Base-by-base conservation (phyloP, 2,797 vertebrate species). In the Amblyopsis hoosieri region DNA sequence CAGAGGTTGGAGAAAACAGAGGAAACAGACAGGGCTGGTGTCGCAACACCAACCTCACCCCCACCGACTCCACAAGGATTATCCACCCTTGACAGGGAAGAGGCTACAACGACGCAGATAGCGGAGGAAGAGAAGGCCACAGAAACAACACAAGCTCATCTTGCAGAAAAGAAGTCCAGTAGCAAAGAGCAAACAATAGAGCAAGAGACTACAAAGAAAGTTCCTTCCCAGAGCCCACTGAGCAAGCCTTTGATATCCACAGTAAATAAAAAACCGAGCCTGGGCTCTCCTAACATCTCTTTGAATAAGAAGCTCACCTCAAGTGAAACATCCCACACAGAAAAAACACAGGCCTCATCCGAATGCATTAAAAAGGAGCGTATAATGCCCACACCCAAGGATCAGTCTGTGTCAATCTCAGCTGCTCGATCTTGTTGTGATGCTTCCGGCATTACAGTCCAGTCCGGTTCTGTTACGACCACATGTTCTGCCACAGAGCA, bases 1-100 rank as follows among this genome's bases (percentile, higher is more conserved):
- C 93, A 97, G 76, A 93, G 42, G 51, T 37, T 63, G 45, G 88
- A 89, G 54, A 79, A 78, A 23, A 23, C 23, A 64, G 93, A 96
- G 37, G 92, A 94, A 62, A 75, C 64, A 13, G 93, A 93, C 53
- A 92, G 72, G 62, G 91, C 74, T 64, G 91, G 75, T 72, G 84
- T 69, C 19, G 78, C 70, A 42, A 81, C 85, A 70, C 90, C 92
- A 23, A 82, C 81, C 11, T 90, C 89, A 47, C 87, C 89, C 0
- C 78, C 72, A 9, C 12, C 56, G 29, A 68, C 69, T 62, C 23
- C 45, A 10, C 71, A 70, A 55, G 29, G 54, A 11, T 33, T 62
- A 3, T 23, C 46, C 46, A 65, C 48, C 48, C 54, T 68, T 37
- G 54, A 52, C 13, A 67, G 60, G 13, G 42, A 55, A 42, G 75